A percentile compares a stretch with the other conserved stretches of the same genome.
These are phyloP conservation scores for Epinephelus moara DNA, from an alignment of 2,113 vertebrate genomes.

Conservation along the genomic window DNA sequence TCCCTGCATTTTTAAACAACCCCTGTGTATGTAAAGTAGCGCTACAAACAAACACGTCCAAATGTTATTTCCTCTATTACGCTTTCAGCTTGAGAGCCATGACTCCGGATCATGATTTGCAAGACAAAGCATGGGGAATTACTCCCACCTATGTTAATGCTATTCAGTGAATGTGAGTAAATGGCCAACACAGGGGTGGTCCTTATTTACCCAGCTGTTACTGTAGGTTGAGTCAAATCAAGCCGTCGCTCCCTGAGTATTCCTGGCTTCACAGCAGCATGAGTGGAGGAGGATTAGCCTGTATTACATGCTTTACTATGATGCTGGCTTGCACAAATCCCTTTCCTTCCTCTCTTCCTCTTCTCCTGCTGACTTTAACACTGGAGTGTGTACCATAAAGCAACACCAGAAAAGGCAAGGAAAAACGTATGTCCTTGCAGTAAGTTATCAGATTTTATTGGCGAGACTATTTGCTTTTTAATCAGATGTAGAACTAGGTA, in stretches of 20 bases:
- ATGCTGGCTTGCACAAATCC: constrained; percentile 61
- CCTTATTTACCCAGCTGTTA: constrained; percentile 62
- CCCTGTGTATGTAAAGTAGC: not conserved
- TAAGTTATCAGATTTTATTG: constrained; percentile 49
- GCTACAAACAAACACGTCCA: not conserved
- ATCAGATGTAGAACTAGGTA: constrained; percentile 45
- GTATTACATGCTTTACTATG: constrained; percentile 66
- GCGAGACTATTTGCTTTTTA: constrained; percentile 54
- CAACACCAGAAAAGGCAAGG: constrained; percentile 12
- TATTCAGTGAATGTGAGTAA: constrained; percentile 27
- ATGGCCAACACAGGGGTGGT: constrained; percentile 38
- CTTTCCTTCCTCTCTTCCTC: constrained; percentile 39
- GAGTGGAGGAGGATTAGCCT: constrained; percentile 66
- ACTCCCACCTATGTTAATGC: constrained; percentile 45
- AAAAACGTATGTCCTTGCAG: constrained; percentile 60
- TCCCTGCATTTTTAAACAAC: constrained; percentile 20
- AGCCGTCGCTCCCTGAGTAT: constrained; percentile 19
- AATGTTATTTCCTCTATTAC: constrained; percentile 24
- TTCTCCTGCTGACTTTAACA: constrained; percentile 49
- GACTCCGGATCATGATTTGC: constrained; percentile 25
- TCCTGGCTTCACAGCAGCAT: constrained; percentile 24
- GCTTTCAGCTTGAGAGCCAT: constrained; percentile 14
- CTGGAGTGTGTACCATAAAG: constrained; percentile 28
- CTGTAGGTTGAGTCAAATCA: constrained; percentile 40
- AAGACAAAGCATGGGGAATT: constrained; percentile 39